These are phyloP conservation scores for Caenorhabditis zanzibari DNA, from an alignment of 2,888 invertebrate species.

Conservation along the genomic window DNA sequence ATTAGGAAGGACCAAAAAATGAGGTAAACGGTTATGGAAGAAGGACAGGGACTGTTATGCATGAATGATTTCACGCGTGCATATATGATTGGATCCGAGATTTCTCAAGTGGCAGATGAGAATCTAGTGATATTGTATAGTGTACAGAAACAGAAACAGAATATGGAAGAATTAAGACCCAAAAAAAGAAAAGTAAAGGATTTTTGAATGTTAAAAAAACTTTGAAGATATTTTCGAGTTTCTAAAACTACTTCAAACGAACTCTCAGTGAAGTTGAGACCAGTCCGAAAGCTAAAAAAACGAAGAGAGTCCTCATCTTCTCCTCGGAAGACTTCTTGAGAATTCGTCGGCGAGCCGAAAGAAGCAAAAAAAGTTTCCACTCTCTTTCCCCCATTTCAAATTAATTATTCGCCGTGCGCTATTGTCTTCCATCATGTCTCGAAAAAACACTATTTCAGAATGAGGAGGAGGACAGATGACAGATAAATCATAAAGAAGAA, in stretches of 20 bases:
- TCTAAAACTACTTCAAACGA: neutral
- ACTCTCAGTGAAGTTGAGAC: conserved; percentile 17
- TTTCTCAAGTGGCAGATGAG: conserved; percentile 19
- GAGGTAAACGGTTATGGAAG: conserved; percentile 24
- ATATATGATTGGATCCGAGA: neutral
- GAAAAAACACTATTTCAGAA: conserved; percentile 21
- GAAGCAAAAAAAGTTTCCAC: conserved; percentile 13
- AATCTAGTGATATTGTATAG: conserved; percentile 29
- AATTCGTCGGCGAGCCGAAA: conserved; percentile 39
- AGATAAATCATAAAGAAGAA: conserved; percentile 60
- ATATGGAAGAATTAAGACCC: too few species aligned
- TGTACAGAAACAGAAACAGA: too few species aligned
- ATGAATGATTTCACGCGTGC: conserved; percentile 27
- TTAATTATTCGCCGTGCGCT: conserved; percentile 57
- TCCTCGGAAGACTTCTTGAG: conserved; percentile 29
- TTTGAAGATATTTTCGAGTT: too few species aligned
- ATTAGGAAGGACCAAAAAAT: conserved; percentile 34
- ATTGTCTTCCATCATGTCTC: conserved; percentile 58
- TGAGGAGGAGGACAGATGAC: conserved; percentile 33
- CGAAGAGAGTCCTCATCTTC: conserved; percentile 10
- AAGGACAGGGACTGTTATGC: conserved; percentile 26
- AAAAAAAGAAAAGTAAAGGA: too few species aligned
- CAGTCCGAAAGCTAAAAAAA: conserved; percentile 24
- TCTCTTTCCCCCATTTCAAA: conserved; percentile 15
- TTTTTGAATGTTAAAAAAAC: neutral